Base-by-base conservation (phyloP, 2,797 vertebrate species). In the Myripristis murdjan region DNA sequence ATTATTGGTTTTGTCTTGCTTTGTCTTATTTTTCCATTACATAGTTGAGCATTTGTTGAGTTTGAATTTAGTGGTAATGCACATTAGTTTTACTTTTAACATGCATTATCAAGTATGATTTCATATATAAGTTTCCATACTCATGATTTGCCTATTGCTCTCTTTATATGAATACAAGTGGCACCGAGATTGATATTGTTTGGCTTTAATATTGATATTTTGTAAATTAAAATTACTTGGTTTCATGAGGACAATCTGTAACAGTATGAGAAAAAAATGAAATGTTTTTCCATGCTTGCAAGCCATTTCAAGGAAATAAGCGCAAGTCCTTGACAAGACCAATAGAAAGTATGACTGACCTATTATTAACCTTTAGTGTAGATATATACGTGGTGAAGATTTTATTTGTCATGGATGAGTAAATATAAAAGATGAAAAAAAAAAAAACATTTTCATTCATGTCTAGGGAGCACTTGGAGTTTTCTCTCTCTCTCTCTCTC, bases 1-100 rank as follows among this genome's bases (percentile, higher is more conserved):
- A 64, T 84, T 82, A n/a, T n/a, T n/a, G n/a, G n/a, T 53, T 44
- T 85, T 53, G 67, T 84, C 73, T 77, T 76, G 67, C 31, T 89
- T 81, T 86, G 65, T 87, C 65, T 72, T 56, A 82, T 77, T 71
- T 60, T 77, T 1, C 73, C 67, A 73, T 70, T 39, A 33, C 52
- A 24, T 81, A 20, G 14, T 85, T 70, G 55, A 67, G 47, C 3
- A 6, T 35, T 35, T 35, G 33, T 35, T 35, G 1, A 35, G 33
- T 35, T 8, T 35, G 33, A 35, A 10, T 35, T 9, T 7, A 53
- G 41, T 62, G 39, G 57, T 81, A 75, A 78, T 75, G 58, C 60
- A 70, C 55, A 54, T n/a, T n/a, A 33, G 31, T 35, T 35, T 7
- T 35, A 33, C 35, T 28, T 63, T 84, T 66, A 31, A 62, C 41